A percentile compares a stretch with the other conserved stretches of the same genome.
phyloP scores from a whole-genome alignment of 1,140 invertebrate genomes.

The Leptinotarsa texana region DNA sequence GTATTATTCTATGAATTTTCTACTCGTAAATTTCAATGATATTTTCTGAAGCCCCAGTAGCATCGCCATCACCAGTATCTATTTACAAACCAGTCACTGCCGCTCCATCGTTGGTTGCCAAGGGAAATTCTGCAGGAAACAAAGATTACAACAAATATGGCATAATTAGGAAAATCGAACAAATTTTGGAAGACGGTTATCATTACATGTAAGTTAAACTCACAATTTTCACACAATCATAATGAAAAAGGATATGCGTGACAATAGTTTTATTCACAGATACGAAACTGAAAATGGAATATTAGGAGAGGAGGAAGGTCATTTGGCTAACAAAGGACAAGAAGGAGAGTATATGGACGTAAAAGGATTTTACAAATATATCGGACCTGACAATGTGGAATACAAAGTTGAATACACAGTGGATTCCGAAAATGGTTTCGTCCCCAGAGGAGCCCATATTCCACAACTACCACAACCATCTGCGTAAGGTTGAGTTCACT shows the following conservation, averaged over 20 bases:
- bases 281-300: slow-evolving; percentile 22
- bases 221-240: not conserved
- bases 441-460: slow-evolving; percentile 10
- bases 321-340: slow-evolving; percentile 5
- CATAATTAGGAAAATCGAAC: not conserved
- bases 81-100: not conserved
- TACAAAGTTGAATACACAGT: slow-evolving; percentile 7
- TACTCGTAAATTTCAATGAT: too few relatives aligned
- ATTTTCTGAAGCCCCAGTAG: too few relatives aligned
- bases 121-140: not conserved
- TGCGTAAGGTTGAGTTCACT: not conserved
- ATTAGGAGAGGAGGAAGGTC: slow-evolving; percentile 14
- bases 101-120: not conserved
- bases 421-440: slow-evolving; percentile 13
- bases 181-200: not conserved
- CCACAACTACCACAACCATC: slow-evolving; percentile 1
- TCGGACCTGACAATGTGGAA: not conserved
- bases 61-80: too few relatives aligned
- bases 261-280: not conserved
- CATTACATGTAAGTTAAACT: not conserved
- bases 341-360: not conserved
- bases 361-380: slow-evolving; percentile 1
- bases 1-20: too few relatives aligned
- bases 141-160: not conserved
- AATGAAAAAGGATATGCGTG: not conserved